Evolutionary conservation across 1,140 invertebrate genomes (phyloP).

Genomic region (Drosophila burlai): DNA sequence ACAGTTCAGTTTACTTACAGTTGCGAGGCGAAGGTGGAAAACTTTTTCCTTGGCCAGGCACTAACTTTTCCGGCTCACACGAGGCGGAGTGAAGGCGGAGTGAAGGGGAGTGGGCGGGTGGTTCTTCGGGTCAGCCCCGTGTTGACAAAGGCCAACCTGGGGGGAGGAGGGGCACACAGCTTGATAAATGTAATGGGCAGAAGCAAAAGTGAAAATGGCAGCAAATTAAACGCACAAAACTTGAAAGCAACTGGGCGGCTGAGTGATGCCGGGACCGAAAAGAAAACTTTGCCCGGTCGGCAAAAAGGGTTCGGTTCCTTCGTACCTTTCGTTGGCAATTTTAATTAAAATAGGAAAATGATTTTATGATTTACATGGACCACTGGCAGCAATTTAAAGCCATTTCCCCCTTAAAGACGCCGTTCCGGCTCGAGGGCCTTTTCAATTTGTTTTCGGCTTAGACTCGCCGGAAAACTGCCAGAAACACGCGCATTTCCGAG

Average conservation of each 20-base stretch:
- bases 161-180: conserved; percentile 1
- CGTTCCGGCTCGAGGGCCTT: conserved; percentile 25
- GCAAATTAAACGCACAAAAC: conserved; percentile 74
- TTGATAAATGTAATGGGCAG: conserved; percentile 66
- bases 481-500: conserved; percentile 73
- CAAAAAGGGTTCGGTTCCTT: conserved; percentile 28
- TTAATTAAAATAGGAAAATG: conserved; percentile 74
- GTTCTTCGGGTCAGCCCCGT: conserved; percentile 47
- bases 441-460: conserved; percentile 29
- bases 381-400: conserved; percentile 50
- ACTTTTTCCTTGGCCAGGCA: conserved; percentile 46
- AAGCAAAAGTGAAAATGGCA: conserved; percentile 77
- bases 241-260: conserved; percentile 53
- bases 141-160: conserved; percentile 72
- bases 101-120: conserved; percentile 3
- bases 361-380: conserved; percentile 60
- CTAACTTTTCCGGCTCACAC: conserved; percentile 42
- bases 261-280: conserved; percentile 40
- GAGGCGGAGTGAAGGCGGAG: background rate
- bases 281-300: conserved; percentile 25
- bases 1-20: conserved; percentile 70
- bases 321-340: conserved; percentile 59
- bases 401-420: conserved; percentile 37
- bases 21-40: conserved; percentile 56
- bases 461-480: conserved; percentile 58